These are phyloP conservation scores for Diorhabda elongata DNA, from an alignment of 1,140 invertebrate species.

Conservation along the genomic window DNA sequence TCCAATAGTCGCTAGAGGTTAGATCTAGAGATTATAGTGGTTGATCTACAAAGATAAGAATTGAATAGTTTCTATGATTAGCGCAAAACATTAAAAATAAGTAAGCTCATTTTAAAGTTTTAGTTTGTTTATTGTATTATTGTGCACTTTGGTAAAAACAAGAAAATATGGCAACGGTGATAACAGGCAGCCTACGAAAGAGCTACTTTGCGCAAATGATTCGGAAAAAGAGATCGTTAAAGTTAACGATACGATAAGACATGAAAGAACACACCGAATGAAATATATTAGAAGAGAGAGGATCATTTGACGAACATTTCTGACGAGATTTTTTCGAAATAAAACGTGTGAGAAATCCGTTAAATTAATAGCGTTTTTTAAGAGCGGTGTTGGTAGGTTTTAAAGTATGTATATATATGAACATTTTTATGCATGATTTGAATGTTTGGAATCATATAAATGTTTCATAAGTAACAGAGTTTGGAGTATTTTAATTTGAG, in stretches of 20 bases:
- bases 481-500: too few relatives aligned
- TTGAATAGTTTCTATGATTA: too few relatives aligned
- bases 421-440: too few relatives aligned
- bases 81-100: too few relatives aligned
- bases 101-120: too few relatives aligned
- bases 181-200: conserved; percentile 20
- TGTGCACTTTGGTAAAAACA: too few relatives aligned
- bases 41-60: too few relatives aligned
- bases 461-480: too few relatives aligned
- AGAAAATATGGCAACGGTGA: background rate
- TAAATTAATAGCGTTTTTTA: background rate
- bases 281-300: conserved; percentile 18
- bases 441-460: too few relatives aligned
- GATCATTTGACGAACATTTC: conserved; percentile 4
- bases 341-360: background rate
- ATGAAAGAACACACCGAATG: conserved; percentile 21
- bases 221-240: conserved; percentile 38
- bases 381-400: background rate
- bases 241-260: conserved; percentile 38
- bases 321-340: background rate
- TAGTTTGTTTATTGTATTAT: too few relatives aligned
- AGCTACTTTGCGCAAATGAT: conserved; percentile 31
- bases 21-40: too few relatives aligned
- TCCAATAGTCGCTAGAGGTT: too few relatives aligned
- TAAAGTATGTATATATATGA: background rate